Conservation (phyloP, 2,888 invertebrate species). For the Pterostichus niger region DNA sequence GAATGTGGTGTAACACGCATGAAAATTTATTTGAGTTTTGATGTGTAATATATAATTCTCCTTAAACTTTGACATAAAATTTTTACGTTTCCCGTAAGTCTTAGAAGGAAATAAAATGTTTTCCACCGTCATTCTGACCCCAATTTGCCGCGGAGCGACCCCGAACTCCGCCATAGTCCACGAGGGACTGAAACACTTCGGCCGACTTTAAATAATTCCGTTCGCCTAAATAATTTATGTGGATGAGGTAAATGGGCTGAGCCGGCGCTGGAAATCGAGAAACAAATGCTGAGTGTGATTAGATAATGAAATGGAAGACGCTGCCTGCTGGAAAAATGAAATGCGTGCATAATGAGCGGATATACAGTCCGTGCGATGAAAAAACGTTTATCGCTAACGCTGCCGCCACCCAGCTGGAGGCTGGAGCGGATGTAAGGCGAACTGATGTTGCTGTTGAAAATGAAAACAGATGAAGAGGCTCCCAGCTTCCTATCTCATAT, state of each 20-base stretch:
- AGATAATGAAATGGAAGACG: slow-evolving; percentile 52
- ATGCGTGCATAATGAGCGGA: slow-evolving; percentile 17
- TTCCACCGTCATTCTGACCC: slow-evolving; percentile 57
- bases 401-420: neutral
- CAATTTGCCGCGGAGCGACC: slow-evolving; percentile 23
- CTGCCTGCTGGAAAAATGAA: slow-evolving; percentile 10
- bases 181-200: slow-evolving; percentile 32
- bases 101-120: slow-evolving; percentile 55
- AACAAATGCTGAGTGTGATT: slow-evolving; percentile 57
- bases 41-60: slow-evolving; percentile 56
- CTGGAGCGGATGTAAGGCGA: no score
- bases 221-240: slow-evolving; percentile 24
- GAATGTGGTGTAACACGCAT: slow-evolving; percentile 37
- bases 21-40: slow-evolving; percentile 41
- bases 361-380: neutral
- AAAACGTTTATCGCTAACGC: slow-evolving; percentile 7
- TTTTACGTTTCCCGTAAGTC: slow-evolving; percentile 56
- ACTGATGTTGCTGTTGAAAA: slow-evolving; percentile 16
- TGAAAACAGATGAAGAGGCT: slow-evolving; percentile 33
- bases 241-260: slow-evolving; percentile 34
- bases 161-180: slow-evolving; percentile 34
- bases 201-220: slow-evolving; percentile 50
- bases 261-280: slow-evolving; percentile 25
- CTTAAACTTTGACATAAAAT: slow-evolving; percentile 54
- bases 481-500: slow-evolving; percentile 8